Percentiles rank a stretch among this genome's conserved stretches.
phyloP scores from a whole-genome alignment of 2,113 vertebrate genomes.

The Pycnonotus jocosus region DNA sequence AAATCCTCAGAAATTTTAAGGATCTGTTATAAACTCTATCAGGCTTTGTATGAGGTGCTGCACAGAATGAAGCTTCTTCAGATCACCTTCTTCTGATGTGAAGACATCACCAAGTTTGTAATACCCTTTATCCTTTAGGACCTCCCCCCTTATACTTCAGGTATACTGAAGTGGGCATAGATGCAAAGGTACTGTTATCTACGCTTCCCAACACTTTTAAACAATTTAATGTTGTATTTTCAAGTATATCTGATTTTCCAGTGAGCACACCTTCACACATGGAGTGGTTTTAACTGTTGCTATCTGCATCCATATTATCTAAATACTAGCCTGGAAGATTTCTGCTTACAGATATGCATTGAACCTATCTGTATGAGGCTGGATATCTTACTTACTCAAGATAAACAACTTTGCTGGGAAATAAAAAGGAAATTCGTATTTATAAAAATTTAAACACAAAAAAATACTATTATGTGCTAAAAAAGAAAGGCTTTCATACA shows the following conservation, averaged over 20 bases:
- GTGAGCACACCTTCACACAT: not conserved
- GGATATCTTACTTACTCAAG: not conserved
- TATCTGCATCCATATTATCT: not conserved
- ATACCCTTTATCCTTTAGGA: not conserved
- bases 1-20: not conserved
- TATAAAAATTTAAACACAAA: not conserved
- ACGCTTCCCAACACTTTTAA: not conserved
- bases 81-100: not conserved
- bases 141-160: not conserved
- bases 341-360: not conserved
- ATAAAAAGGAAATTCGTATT: not conserved
- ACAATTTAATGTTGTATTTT: not conserved
- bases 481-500: not conserved
- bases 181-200: not conserved
- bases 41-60: not conserved
- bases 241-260: not conserved
- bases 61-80: not conserved
- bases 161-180: not conserved
- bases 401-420: not conserved
- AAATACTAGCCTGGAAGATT: not conserved
- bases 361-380: not conserved
- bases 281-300: not conserved
- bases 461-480: not conserved
- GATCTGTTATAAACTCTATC: not conserved
- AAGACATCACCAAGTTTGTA: not conserved